Conservation (phyloP, 2,797 vertebrate species). For the Molossus molossus region DNA sequence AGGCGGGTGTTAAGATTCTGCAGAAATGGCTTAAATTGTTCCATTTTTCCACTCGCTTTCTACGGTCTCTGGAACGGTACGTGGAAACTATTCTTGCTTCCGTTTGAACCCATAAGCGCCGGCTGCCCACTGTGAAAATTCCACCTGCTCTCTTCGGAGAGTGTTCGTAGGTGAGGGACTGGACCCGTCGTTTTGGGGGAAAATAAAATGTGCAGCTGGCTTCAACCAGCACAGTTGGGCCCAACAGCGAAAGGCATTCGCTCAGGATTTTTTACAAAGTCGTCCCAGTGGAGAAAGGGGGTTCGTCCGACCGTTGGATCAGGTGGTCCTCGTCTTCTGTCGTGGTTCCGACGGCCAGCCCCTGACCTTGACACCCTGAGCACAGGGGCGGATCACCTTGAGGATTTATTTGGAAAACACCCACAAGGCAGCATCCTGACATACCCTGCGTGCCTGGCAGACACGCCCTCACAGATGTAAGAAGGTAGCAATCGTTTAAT, state of each 20-base stretch:
- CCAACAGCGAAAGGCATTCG: background rate
- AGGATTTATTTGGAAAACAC: background rate
- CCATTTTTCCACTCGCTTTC: fast-evolving
- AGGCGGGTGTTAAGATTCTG: background rate
- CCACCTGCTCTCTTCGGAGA: fast-evolving
- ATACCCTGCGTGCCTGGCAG: no score
- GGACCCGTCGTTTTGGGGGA: fast-evolving
- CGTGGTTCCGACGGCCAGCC: background rate
- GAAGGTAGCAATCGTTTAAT: no score
- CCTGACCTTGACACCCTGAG: no score
- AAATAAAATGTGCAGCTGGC: no score
- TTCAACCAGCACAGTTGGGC: no score
- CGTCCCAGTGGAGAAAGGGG: no score
- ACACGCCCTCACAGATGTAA: no score
- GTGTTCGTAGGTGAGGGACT: fast-evolving
- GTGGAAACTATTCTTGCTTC: background rate
- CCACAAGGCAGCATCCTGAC: background rate
- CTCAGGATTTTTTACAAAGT: background rate
- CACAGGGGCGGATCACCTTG: no score
- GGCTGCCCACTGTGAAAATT: background rate
- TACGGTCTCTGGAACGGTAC: background rate
- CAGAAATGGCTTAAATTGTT: background rate
- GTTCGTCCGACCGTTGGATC: fast-evolving
- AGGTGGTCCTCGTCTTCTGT: background rate
- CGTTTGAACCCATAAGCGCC: background rate